Evolutionary conservation across 2,113 vertebrate genomes (phyloP).

Genomic region (Phalacrocorax carbo): DNA sequence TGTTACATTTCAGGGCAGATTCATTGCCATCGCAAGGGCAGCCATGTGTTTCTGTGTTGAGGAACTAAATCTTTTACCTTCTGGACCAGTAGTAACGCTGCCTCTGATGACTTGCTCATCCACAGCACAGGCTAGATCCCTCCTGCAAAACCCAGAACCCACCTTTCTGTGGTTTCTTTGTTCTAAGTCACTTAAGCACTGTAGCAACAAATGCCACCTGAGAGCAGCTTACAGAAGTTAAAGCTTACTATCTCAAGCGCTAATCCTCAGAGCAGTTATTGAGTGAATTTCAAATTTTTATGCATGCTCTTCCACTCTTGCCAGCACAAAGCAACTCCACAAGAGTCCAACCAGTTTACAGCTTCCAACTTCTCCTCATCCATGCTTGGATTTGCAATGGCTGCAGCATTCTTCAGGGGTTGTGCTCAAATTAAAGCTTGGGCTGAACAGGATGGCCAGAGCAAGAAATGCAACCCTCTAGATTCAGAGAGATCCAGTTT

Average conservation of each 20-base stretch:
- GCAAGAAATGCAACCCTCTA: background rate
- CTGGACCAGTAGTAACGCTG: background rate
- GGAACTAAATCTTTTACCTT: background rate
- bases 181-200: background rate
- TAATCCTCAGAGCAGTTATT: background rate
- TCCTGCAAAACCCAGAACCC: background rate
- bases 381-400: rapidly evolving
- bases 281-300: background rate
- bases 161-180: background rate
- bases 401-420: background rate
- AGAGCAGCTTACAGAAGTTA: background rate
- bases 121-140: background rate
- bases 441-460: background rate
- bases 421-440: background rate
- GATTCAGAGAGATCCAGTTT: background rate
- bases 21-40: background rate
- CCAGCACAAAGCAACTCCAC: background rate
- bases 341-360: background rate
- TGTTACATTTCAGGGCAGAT: slow-evolving; percentile 22
- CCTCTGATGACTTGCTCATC: background rate
- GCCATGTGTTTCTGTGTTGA: background rate
- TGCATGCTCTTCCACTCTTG: background rate
- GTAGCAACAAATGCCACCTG: background rate
- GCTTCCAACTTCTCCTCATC: background rate
- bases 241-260: background rate